phyloP scores from a whole-genome alignment of 2,888 invertebrate genomes.

The Drosophila subsilvestris region DNA sequence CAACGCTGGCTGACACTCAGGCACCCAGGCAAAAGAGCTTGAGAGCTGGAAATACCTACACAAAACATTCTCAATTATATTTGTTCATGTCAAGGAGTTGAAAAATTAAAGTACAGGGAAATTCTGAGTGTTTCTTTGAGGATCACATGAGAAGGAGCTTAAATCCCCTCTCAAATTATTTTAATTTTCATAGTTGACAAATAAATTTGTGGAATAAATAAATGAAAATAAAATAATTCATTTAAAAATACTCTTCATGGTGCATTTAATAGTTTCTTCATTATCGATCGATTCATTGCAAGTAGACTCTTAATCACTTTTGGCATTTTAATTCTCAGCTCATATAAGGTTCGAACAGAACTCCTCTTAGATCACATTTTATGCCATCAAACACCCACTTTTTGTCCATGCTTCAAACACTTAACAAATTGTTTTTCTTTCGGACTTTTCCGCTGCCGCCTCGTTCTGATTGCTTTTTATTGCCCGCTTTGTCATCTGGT shows the following conservation, averaged over 20 bases:
- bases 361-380: conserved; percentile 10
- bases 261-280: no score
- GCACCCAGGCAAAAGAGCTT: no score
- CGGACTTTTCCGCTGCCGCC: conserved; percentile 25
- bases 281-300: no score
- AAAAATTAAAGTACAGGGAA: not conserved
- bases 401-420: conserved; percentile 34
- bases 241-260: no score
- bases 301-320: no score
- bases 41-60: not conserved
- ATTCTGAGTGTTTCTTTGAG: not conserved
- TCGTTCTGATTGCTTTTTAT: conserved; percentile 62
- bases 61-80: not conserved
- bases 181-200: no score
- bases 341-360: not conserved
- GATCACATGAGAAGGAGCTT: no score
- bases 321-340: not conserved
- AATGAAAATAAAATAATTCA: no score
- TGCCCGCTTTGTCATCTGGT: conserved; percentile 65
- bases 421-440: conserved; percentile 58
- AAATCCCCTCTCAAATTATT: no score
- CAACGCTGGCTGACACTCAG: not conserved
- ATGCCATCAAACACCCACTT: conserved; percentile 1
- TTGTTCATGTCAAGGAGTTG: no score
- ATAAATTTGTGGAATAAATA: no score